Base-by-base conservation (phyloP, 2,113 vertebrate genomes). In the Scomber colias region DNA sequence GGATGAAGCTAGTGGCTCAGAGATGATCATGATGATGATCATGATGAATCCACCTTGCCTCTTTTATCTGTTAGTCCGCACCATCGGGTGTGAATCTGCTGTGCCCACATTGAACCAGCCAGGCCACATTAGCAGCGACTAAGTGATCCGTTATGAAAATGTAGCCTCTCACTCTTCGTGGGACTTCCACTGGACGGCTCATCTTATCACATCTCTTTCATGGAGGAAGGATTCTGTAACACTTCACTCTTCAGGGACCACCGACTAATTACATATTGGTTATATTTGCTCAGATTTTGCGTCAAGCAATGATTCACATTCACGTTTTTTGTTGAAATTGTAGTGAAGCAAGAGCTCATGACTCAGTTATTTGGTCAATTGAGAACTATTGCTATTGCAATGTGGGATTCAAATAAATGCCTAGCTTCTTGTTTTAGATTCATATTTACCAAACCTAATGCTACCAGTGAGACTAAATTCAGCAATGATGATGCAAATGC, bases 41-140 rank as follows among this genome's bases (percentile, higher is more conserved):
- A 69, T 71, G 55, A 84, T 59, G 53, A 80, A 50, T 81, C 50
- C 56, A 60, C 74, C 75, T 81, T 63, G 53, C 49, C 49, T 80
- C 45, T 67, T 87, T 84, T 78, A 75, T 78, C 56, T 64, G 81
- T 77, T 77, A 60, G 24, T 12, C 50, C 48, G 35, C 68, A 75
- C 84, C 83, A 83, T 91, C 82, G 90, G 77, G 73, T 77, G 70
- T 74, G 83, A 78, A 65, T 65, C 2, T 53, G 75, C 75, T 61
- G 84, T 74, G 83, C 79, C 10, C 10, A 30, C 75, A 77, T 79
- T 17, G 81, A 86, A 74, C n/a, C 84, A 88, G 87, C 69, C 63
- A 72, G 75, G 51, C 53, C 40, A 59, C 19, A 90, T 92, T 86
- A 91, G 86, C 64, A 19, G 57, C 1, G 9, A 30, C 82, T 76